A percentile compares a stretch with the other conserved stretches of the same genome.
These are phyloP conservation scores for Hyphantria cunea DNA, from an alignment of 1,140 invertebrate species.

Conservation along the genomic window DNA sequence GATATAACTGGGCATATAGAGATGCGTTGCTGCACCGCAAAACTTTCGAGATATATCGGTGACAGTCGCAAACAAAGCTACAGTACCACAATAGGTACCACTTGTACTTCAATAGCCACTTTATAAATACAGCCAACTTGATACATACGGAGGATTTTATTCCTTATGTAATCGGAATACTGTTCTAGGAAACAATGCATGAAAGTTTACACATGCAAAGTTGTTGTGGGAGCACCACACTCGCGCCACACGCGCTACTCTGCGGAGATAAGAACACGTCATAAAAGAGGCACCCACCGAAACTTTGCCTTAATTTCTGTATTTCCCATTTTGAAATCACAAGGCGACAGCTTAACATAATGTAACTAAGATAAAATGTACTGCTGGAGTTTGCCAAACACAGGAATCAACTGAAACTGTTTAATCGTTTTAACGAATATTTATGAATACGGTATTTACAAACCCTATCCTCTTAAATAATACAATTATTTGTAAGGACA, in stretches of 20 bases:
- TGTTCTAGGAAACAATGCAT: slow-evolving; percentile 22
- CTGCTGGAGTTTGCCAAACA: slow-evolving; percentile 16
- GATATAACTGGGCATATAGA: slow-evolving; percentile 36
- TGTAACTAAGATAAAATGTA: slow-evolving; percentile 34
- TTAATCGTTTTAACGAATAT: no score
- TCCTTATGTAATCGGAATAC: slow-evolving; percentile 42
- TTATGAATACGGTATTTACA: no score
- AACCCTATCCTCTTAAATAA: no score
- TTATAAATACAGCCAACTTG: slow-evolving; percentile 31
- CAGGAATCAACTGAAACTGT: not conserved
- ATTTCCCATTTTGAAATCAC: slow-evolving; percentile 53
- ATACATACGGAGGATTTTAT: slow-evolving; percentile 24
- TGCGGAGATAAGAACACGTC: slow-evolving; percentile 69
- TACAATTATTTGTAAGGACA: no score
- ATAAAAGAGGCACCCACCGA: slow-evolving; percentile 64
- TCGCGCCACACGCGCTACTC: slow-evolving; percentile 48
- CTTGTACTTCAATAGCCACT: slow-evolving; percentile 46
- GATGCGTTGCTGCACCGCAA: slow-evolving; percentile 54
- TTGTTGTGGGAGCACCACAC: slow-evolving; percentile 35
- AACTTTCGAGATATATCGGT: slow-evolving; percentile 74
- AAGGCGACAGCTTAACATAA: slow-evolving; percentile 40
- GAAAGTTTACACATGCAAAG: slow-evolving; percentile 33
- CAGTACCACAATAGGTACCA: slow-evolving; percentile 58
- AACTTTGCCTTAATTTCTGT: slow-evolving; percentile 66
- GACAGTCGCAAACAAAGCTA: slow-evolving; percentile 66